Conservation (phyloP, 1,140 invertebrate species). For the Panulirus ornatus region DNA sequence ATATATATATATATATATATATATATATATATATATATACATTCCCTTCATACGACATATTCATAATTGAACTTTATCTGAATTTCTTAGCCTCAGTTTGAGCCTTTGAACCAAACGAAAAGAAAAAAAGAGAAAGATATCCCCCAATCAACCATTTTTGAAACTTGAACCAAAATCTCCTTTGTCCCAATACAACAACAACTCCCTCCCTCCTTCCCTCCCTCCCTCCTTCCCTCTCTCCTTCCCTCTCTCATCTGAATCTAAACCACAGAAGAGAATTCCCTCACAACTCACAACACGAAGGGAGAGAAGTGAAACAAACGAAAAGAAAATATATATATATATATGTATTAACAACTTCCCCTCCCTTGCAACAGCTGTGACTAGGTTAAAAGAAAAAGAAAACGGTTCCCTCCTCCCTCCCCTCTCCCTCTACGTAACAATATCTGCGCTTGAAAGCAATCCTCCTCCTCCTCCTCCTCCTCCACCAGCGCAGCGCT, state of each 20-base stretch:
- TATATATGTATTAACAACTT: too few species aligned
- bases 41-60: too few species aligned
- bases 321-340: not conserved
- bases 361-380: too few species aligned
- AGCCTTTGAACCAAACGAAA: too few species aligned
- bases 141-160: too few species aligned
- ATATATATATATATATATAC: not conserved
- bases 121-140: too few species aligned
- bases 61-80: too few species aligned
- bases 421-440: not conserved
- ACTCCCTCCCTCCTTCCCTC: not conserved
- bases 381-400: not conserved
- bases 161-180: too few species aligned
- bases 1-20: not conserved
- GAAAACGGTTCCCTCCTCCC: not conserved
- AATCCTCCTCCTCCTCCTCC: not conserved
- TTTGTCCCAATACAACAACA: not conserved
- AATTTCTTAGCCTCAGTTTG: too few species aligned
- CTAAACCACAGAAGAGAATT: not conserved
- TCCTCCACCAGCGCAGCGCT: not conserved
- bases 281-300: not conserved
- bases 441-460: not conserved
- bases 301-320: not conserved
- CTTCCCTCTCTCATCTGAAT: not conserved
- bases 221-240: not conserved